These are phyloP conservation scores for Ptychodera flava DNA, from an alignment of 35 echinoderm and acorn worm species.

Conservation along the genomic window DNA sequence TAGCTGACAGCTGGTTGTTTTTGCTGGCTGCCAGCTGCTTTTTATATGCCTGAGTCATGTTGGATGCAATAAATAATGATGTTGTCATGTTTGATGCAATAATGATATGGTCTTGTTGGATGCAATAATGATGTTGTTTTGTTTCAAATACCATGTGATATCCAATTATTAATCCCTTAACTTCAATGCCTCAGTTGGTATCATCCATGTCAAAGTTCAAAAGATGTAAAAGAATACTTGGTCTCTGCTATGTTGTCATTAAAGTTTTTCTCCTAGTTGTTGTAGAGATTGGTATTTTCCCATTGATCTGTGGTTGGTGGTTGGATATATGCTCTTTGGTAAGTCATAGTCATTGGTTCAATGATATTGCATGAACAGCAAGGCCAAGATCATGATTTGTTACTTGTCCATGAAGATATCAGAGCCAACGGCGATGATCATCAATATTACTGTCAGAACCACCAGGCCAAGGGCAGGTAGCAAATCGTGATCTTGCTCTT, in stretches of 20 bases:
- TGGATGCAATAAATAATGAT: no score
- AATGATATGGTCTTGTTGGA: no score
- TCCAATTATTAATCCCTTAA: background rate
- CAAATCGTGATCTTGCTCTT: no score
- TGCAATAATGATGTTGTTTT: no score
- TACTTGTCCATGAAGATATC: no score
- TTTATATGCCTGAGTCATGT: no score
- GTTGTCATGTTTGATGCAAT: no score
- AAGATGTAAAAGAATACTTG: slow-evolving; percentile 44
- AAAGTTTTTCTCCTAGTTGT: slow-evolving; percentile 92
- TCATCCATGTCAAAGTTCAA: background rate
- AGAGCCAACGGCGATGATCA: background rate
- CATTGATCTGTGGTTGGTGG: slow-evolving; percentile 97
- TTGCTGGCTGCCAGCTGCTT: no score
- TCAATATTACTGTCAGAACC: background rate
- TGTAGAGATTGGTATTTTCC: slow-evolving; percentile 83
- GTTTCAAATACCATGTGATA: no score
- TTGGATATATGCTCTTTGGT: slow-evolving; percentile 96
- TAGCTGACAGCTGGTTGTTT: no score
- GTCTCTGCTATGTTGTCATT: slow-evolving; percentile 92
- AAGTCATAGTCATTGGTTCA: slow-evolving; percentile 23
- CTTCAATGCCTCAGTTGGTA: background rate
- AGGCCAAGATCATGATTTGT: background rate
- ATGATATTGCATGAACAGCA: background rate
- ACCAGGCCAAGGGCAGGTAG: no score